Base-by-base conservation (phyloP, 35 echinoderm and acorn worm genomes). In the Eucidaris tribuloides region DNA sequence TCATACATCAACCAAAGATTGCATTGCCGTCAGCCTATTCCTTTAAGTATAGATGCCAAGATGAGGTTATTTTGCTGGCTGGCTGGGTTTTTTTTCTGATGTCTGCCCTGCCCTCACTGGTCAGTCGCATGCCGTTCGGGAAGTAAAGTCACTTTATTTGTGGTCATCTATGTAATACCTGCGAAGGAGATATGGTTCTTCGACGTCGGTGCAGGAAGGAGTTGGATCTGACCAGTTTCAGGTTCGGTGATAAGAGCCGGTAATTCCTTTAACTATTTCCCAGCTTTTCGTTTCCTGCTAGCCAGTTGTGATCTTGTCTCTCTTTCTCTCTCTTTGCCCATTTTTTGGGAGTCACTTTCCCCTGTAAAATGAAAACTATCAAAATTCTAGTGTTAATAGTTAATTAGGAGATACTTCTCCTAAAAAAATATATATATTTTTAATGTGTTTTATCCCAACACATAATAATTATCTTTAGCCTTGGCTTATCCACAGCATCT, bases 11-110 rank as follows among this genome's bases (percentile, higher is more conserved):
- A 23, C 83, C 71, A 42, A 77, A 76, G 58, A n/a, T n/a, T 62
- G 76, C 39, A 48, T 76, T 18, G 49, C 70, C 37, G 83, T 78
- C 59, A 78, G 35, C 3, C 30, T 28, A n/a, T 3, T 70, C 65
- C 34, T 76, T 76, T 40, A 46, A 59, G 5, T 42, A 24, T 33
- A 39, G 83, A 55, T 76, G 68, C 28, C 66, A 57, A 27, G 68
- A 27, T 3, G 46, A n/a, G 55, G 20, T 59, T 86, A 17, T 58
- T 22, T 61, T 18, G 38, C 54, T 84, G 62, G 31, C 40, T 11
- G n/a, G 48, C 9, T 9, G 48, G 48, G 48, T 29, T 23, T 18
- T 11, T 64, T 20, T 18, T n/a, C 48, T 29, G 20, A n/a, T n/a
- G n/a, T n/a, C n/a, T n/a, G n/a, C n/a, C n/a, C 19, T 3, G 11